Evolutionary conservation across 2,797 vertebrate genomes (phyloP).

Genomic region (Catamblyrhynchus diadema): DNA sequence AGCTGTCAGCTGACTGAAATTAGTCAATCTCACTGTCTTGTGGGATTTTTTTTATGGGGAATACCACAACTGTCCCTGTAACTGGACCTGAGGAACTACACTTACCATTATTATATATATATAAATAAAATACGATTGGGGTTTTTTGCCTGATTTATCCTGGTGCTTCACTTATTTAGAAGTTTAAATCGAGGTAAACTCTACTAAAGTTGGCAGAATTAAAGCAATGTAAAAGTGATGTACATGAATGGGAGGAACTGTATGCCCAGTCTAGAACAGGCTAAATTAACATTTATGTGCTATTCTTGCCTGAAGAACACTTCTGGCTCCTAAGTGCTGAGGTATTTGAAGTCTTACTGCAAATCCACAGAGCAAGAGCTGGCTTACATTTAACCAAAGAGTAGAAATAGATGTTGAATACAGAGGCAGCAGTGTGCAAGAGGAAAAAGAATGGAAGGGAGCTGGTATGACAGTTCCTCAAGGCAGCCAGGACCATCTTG

Average conservation of each 20-base stretch:
- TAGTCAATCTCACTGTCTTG: neutral
- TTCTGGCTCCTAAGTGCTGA: neutral
- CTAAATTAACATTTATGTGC: slow-evolving; percentile 17
- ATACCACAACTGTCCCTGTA: neutral
- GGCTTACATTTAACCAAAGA: slow-evolving; percentile 48
- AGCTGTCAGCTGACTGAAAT: neutral
- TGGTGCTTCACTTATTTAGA: neutral
- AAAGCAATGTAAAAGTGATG: neutral
- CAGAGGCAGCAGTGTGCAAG: neutral
- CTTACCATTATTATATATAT: neutral
- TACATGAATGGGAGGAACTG: neutral
- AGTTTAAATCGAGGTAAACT: neutral
- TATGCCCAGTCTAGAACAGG: slow-evolving; percentile 6
- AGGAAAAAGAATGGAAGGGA: neutral
- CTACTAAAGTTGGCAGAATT: neutral
- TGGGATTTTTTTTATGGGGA: neutral
- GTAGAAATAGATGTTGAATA: neutral
- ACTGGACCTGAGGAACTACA: neutral
- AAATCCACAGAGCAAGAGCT: slow-evolving; percentile 30
- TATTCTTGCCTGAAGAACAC: slow-evolving; percentile 41
- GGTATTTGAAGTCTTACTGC: slow-evolving; percentile 38
- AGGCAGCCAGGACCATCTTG: neutral
- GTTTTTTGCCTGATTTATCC: neutral
- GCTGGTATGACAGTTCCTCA: neutral
- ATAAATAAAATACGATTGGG: neutral